Evolutionary conservation across 2,888 invertebrate genomes (phyloP).

Genomic region (Marronus borbonicus): DNA sequence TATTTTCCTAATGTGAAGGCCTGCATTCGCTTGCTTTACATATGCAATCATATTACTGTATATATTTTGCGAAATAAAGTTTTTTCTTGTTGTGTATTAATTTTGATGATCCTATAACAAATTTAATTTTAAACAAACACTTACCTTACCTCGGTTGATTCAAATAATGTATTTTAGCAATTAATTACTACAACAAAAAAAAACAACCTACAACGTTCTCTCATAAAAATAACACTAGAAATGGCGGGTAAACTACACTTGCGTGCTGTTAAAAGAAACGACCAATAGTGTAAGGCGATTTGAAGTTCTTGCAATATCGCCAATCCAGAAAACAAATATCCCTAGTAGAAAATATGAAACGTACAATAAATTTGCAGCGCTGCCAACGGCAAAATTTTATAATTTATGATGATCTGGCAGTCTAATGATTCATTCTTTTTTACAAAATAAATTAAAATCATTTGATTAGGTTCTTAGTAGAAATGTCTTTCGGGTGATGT

Average conservation of each 20-base stretch:
- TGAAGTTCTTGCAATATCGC: no score
- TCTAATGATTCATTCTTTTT: no score
- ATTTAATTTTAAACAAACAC: background rate
- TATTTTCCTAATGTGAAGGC: constrained; percentile 50
- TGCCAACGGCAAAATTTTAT: no score
- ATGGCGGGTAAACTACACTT: constrained; percentile 42
- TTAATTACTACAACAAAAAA: background rate
- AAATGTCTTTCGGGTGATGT: no score
- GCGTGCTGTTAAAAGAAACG: background rate
- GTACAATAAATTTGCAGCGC: no score
- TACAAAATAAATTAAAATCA: no score
- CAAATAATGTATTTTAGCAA: background rate
- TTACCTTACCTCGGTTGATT: constrained; percentile 12
- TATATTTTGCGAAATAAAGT: constrained; percentile 53
- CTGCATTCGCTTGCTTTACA: constrained; percentile 55
- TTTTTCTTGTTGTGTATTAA: constrained; percentile 46
- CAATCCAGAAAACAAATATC: no score
- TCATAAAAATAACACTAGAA: constrained; percentile 33
- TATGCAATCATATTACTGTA: constrained; percentile 51
- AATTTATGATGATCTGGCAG: no score
- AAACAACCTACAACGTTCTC: constrained; percentile 4
- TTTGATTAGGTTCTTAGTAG: no score
- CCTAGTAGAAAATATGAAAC: no score
- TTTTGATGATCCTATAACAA: constrained; percentile 12
- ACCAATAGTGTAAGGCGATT: no score